Base-by-base conservation (phyloP, 2,888 invertebrate species). In the Sarcophaga variegata region DNA sequence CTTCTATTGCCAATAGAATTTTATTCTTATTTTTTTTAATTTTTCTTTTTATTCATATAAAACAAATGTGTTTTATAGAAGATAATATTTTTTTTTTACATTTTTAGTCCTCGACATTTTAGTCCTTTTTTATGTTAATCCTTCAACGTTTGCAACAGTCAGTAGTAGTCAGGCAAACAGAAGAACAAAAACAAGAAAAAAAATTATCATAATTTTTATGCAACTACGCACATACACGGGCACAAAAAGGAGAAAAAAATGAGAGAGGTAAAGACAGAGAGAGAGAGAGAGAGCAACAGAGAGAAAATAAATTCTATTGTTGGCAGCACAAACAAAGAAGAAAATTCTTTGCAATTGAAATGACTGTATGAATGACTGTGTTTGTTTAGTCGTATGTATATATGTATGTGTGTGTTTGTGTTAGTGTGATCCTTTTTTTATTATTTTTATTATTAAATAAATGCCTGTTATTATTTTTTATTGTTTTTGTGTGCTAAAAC, bases 391-490 rank as follows among this genome's bases (percentile, higher is more conserved):
- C 22, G 22, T 22, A 22, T 54, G 14, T 54, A 37, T 37, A 2
- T 2, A 3, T 14, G 54, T 4, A 3, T 14, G 6, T 12, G 75
- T 45, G 11, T 47, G 47, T 63, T 63, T 54, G 70, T 37, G 63
- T 77, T 77, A 45, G 45, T 54, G 17, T 63, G 2, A 37, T 10
- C 37, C 60, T 64, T 6, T 70, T 81, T 74, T 59, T 59, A 8
- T 47, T 20, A 4, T 49, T 49, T 4, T 64, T 66, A 64, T 82
- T 74, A 69, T 77, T 62, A 77, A 70, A 81, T 83, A 83, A 83
- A 87, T 83, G 74, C 74, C 76, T 74, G 66, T 67, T 75, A 76
- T 84, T 84, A 87, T 78, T 67, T 79, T 74, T 81, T 81, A 87
- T 84, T 84, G 75, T 76, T 75, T 47, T 3, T 60, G 25, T 25